Base-by-base conservation (phyloP, 2,888 invertebrate genomes). In the Andrena minutula region DNA sequence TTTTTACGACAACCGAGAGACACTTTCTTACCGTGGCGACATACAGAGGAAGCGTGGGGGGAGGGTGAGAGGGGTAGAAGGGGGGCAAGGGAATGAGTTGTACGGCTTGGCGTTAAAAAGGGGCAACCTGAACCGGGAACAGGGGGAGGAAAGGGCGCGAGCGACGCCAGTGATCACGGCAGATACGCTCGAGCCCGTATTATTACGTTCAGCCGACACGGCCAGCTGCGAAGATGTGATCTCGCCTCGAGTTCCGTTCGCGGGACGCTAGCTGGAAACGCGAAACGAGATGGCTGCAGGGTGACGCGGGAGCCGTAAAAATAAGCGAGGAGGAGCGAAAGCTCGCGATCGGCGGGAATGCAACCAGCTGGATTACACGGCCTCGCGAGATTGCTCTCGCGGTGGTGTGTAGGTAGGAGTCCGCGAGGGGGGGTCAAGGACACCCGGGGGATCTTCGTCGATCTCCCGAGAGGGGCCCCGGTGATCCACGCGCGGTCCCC, bases 381-480 rank as follows among this genome's bases (percentile, higher is more conserved):
- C 53, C 69, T 51, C 68, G 68, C 58, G 73, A 65, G 53, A 30
- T 30, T 26, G 49, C 51, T 77, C 65, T 16, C 61, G 16, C 53
- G 32, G 56, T n/a, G n/a, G n/a, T n/a, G 56, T 63, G 70, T 51
- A 56, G 72, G 58, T 72, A 73, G 56, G 56, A 61, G 20, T n/a
- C 30, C 30, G 10, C 47, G 75, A 66, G 73, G 28, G 35, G 70
- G 75, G 87, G 87, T 88, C 86, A 89, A 90, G 90, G 87, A 86
- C 88, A 85, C 58, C 66, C 41, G 41, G 73, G 75, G 70, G 75
- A 83, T 73, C 81, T 51, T 41, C 65, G 75, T 70, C 69, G 76
- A 71, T 66, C 78, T 49, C 64, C 49, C 58, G 12, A 26, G 49
- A 47, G 56, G 49, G 20, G 28, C 56, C 56, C 66, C 51, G 20